Base-by-base conservation (phyloP, 2,888 invertebrate species). In the Mesorhabditis belari region DNA sequence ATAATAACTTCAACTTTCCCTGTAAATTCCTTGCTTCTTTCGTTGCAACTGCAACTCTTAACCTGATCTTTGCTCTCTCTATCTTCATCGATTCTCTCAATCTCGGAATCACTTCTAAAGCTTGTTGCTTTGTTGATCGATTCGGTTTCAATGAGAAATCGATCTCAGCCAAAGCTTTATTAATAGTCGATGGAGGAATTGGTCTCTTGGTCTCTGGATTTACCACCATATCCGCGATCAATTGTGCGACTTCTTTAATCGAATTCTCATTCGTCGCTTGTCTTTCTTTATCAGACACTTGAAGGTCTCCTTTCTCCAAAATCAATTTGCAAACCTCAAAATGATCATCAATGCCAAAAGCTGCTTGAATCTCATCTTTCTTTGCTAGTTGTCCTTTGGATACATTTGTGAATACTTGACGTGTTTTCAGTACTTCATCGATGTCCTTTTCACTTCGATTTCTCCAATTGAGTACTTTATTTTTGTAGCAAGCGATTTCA, bases 401-500 rank as follows among this genome's bases (percentile, higher is more conserved):
- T 1, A 99, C 98, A 85, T 98, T 99, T 28, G 88, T 88, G 80
- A 98, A 98, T 4, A 99, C 91, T 5, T 91, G 88, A 77, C 92
- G 92, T 0, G 93, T 93, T 84, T 98, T 98, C 17, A 98, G 85
- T 0, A 98, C 98, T 85, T 99, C 96, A 84, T 98, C 95, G 59
- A 98, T 90, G 82, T 98, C 94, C 82, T 91, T 96, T 84, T 99
- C 98, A 28, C 95, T 96, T 85, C 92, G 91, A 83, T 89, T 93
- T 82, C 98, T 87, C 96, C 96, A 99, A 24, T 94, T 92, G 24
- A 94, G 82, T 53, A 99, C 98, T 86, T 99, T 99, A 82, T 99
- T 99, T 83, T 90, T 90, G 82, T 99, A 99, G 82, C 98, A 98
- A 1, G 98, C 98, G 70, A 99, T 95, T 85, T 99, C 98, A 83